Conservation (phyloP, 2,888 invertebrate genomes). For the Drosophila prostipennis region DNA sequence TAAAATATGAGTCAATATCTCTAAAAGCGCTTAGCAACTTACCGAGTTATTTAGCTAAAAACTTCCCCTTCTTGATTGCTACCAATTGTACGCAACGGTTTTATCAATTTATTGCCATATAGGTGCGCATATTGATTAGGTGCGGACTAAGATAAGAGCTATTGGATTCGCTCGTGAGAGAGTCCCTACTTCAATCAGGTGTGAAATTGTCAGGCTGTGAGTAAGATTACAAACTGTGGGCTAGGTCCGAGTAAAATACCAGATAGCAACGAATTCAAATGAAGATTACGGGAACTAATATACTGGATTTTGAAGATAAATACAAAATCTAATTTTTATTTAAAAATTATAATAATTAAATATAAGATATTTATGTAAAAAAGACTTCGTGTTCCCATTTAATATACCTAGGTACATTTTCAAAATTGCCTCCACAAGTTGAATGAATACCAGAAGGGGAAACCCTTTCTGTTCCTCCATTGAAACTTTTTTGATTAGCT, state of each 20-base stretch:
- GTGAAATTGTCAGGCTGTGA: not conserved
- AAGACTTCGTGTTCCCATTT: no score
- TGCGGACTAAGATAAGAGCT: conserved; percentile 7
- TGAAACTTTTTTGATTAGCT: conserved; percentile 11
- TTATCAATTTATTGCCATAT: conserved; percentile 10
- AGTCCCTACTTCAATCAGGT: not conserved
- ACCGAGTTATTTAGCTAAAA: not conserved
- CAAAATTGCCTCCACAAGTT: not conserved
- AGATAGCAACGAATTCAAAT: not conserved
- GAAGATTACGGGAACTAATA: not conserved
- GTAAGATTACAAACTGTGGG: not conserved
- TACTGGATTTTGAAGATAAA: not conserved
- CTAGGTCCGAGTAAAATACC: not conserved
- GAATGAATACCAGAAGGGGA: conserved; percentile 10
- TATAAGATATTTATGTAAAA: no score
- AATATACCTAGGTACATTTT: no score
- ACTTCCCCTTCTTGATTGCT: conserved; percentile 12
- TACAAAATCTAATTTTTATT: no score
- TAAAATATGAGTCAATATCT: not conserved
- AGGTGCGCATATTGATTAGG: conserved; percentile 13
- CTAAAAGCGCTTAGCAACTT: not conserved
- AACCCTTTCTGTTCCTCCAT: conserved; percentile 11
- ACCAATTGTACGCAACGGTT: conserved; percentile 6
- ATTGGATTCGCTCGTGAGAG: not conserved
- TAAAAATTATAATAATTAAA: no score